Conservation (phyloP, 2,113 vertebrate species). For the Pterophyllum scalare region DNA sequence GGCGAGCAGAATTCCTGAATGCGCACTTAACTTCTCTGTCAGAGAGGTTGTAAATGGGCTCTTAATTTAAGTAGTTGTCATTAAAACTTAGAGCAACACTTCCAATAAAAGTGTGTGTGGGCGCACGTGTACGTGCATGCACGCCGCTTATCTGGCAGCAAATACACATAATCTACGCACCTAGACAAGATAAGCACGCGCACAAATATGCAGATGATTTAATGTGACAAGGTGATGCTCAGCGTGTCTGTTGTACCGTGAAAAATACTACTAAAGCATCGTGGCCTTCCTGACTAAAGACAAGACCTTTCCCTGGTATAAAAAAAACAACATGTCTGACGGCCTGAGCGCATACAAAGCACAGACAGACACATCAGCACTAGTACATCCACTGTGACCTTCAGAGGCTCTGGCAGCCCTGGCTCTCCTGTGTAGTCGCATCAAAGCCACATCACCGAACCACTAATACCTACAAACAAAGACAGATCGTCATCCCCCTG, state of each 20-base stretch:
- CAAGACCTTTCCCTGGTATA: slow-evolving; percentile 48
- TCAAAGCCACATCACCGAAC: slow-evolving; percentile 67
- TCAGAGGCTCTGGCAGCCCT: slow-evolving; percentile 58
- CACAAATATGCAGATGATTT: slow-evolving; percentile 40
- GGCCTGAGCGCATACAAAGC: slow-evolving; percentile 17
- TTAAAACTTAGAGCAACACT: slow-evolving; percentile 53
- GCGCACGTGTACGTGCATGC: neutral
- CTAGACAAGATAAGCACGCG: neutral
- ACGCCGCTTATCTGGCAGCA: neutral
- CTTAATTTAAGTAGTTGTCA: slow-evolving; percentile 66
- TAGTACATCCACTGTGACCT: slow-evolving; percentile 63
- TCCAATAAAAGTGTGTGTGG: neutral
- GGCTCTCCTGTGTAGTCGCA: slow-evolving; percentile 57
- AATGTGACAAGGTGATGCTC: slow-evolving; percentile 60
- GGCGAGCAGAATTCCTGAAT: slow-evolving; percentile 31
- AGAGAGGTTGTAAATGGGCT: slow-evolving; percentile 55
- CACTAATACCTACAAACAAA: slow-evolving; percentile 69
- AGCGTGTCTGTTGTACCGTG: slow-evolving; percentile 49
- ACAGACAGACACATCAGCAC: slow-evolving; percentile 44
- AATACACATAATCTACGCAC: slow-evolving; percentile 9
- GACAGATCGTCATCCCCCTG: slow-evolving; percentile 53
- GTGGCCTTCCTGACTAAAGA: slow-evolving; percentile 59
- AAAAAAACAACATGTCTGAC: slow-evolving; percentile 55
- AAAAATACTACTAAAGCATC: slow-evolving; percentile 48
- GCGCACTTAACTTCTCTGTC: slow-evolving; percentile 53